Evolutionary conservation across 2,797 vertebrate genomes (phyloP).

Genomic region (Hapalemur alaotrensis): DNA sequence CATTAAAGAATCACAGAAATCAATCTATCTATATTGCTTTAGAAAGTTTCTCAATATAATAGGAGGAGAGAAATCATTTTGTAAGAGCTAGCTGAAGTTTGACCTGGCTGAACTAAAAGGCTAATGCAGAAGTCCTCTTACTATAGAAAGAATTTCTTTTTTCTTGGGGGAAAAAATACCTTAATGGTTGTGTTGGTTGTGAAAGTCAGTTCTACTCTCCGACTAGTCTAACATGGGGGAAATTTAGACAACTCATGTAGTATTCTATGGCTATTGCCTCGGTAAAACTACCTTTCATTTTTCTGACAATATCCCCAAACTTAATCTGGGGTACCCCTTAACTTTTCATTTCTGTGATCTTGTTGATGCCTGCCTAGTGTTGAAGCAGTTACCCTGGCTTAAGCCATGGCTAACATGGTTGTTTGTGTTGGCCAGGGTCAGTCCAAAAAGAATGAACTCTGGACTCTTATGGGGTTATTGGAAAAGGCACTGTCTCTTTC

Average conservation of each 20-base stretch:
- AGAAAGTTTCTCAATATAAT: slow-evolving; percentile 32
- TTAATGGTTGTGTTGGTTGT: neutral
- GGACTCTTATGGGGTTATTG: rapidly evolving
- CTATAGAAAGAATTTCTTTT: neutral
- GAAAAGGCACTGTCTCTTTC: neutral
- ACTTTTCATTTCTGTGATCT: neutral
- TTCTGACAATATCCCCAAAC: neutral
- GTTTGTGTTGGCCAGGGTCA: neutral
- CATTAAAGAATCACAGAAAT: slow-evolving; percentile 22
- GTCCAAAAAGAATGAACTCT: neutral
- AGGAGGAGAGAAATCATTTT: slow-evolving; percentile 22
- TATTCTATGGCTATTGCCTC: neutral
- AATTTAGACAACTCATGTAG: neutral
- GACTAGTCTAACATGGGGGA: too few species aligned
- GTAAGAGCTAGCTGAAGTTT: neutral
- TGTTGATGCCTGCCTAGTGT: rapidly evolving
- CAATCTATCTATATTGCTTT: neutral
- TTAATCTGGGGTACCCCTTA: neutral
- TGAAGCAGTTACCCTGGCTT: neutral
- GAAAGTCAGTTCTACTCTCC: neutral
- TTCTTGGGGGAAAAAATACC: neutral
- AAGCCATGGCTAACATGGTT: rapidly evolving
- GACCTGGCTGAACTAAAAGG: neutral
- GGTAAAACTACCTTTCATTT: neutral
- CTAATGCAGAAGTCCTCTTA: neutral